These are phyloP conservation scores for Artibeus jamaicensis DNA, from an alignment of 2,797 vertebrate genomes.

Conservation along the genomic window DNA sequence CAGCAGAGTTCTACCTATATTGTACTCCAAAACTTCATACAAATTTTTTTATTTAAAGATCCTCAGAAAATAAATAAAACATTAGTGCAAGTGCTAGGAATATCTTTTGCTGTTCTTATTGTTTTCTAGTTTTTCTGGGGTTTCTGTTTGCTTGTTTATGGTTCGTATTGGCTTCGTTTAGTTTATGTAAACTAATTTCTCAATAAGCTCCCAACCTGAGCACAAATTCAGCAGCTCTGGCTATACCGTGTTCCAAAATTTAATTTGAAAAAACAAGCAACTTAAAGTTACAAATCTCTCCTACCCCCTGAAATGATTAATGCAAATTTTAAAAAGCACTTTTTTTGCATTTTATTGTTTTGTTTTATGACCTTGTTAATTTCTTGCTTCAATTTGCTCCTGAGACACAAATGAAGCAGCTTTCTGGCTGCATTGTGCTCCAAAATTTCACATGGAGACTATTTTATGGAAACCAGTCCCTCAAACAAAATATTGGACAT, in stretches of 20 bases:
- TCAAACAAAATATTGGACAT: background rate
- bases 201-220: background rate
- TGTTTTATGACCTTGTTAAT: background rate
- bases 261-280: background rate
- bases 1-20: conserved; percentile 20
- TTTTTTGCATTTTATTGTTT: background rate
- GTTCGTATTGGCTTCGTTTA: background rate
- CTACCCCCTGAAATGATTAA: background rate
- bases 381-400: conserved; percentile 41
- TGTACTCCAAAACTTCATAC: background rate
- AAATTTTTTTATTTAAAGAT: conserved; percentile 42
- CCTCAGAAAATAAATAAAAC: conserved; percentile 26
- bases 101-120: background rate
- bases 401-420: background rate
- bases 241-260: conserved; percentile 35
- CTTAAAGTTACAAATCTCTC: conserved; percentile 29
- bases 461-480: conserved; percentile 29
- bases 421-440: background rate
- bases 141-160: background rate
- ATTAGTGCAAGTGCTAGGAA: background rate
- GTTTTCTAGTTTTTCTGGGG: background rate
- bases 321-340: background rate
- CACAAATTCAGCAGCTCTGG: conserved; percentile 32
- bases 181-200: conserved; percentile 33
- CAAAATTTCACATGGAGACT: conserved; percentile 20